Evolutionary conservation across 2,888 invertebrate species (phyloP).

Genomic region (Anthophora plumipes): DNA sequence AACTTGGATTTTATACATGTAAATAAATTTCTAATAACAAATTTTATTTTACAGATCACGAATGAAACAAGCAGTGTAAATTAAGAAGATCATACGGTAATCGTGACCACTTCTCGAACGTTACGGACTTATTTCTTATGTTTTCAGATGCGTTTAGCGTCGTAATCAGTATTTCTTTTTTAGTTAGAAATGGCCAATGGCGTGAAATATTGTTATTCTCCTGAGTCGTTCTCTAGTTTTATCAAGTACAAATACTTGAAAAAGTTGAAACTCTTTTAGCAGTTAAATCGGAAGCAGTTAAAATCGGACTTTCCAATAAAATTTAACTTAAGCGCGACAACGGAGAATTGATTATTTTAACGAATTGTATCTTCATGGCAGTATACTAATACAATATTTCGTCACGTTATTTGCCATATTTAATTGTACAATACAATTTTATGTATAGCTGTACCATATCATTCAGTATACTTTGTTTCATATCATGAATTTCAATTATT

Average conservation of each 20-base stretch:
- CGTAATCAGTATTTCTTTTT: slow-evolving; percentile 45
- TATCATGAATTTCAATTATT: slow-evolving; percentile 62
- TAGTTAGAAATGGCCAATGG: slow-evolving; percentile 59
- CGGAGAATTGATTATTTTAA: too few relatives aligned
- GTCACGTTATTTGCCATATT: slow-evolving; percentile 63
- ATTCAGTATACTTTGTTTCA: slow-evolving; percentile 38
- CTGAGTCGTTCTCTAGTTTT: neutral
- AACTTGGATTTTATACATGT: neutral
- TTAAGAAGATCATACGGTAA: slow-evolving; percentile 27
- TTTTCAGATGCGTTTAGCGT: slow-evolving; percentile 59
- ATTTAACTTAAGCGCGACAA: too few relatives aligned
- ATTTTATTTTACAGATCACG: slow-evolving; percentile 59
- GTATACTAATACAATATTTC: slow-evolving; percentile 64
- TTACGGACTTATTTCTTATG: slow-evolving; percentile 41
- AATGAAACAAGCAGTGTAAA: slow-evolving; percentile 9
- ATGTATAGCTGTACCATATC: slow-evolving; percentile 37
- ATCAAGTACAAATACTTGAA: neutral
- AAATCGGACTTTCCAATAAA: too few relatives aligned
- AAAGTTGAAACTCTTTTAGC: too few relatives aligned
- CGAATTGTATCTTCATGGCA: too few relatives aligned
- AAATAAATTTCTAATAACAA: slow-evolving; percentile 45
- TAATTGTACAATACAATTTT: slow-evolving; percentile 48
- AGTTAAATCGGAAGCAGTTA: too few relatives aligned
- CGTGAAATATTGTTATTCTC: slow-evolving; percentile 64
- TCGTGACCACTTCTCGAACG: slow-evolving; percentile 1